Evolutionary conservation across 2,113 vertebrate species (phyloP).

Genomic region (Corapipo altera): DNA sequence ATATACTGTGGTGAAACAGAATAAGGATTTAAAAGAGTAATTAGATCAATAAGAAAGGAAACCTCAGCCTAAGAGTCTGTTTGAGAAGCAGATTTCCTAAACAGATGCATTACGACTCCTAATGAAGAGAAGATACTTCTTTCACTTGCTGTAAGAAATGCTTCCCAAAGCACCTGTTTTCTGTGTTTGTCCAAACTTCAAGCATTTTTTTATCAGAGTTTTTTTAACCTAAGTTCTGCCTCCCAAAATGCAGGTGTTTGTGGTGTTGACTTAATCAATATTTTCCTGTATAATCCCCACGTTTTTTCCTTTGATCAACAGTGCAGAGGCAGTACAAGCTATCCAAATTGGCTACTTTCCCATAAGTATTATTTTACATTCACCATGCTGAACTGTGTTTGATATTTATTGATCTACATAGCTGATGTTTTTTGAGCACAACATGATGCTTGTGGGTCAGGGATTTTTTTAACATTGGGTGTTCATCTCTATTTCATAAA

Average conservation of each 20-base stretch:
- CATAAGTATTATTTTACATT: neutral
- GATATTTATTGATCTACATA: neutral
- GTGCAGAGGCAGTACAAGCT: neutral
- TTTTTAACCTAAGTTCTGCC: neutral
- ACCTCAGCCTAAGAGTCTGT: neutral
- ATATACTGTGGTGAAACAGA: neutral
- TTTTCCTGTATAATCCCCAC: neutral
- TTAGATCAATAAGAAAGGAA: neutral
- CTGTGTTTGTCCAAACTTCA: neutral
- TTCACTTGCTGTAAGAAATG: neutral
- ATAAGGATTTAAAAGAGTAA: neutral
- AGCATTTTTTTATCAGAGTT: neutral
- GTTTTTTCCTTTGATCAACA: neutral
- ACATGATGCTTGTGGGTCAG: neutral
- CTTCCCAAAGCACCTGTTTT: neutral
- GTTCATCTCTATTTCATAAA: neutral
- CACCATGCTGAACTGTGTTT: neutral
- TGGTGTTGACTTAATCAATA: neutral
- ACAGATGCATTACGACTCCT: neutral
- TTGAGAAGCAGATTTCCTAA: constrained; percentile 4
- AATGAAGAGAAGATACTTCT: neutral
- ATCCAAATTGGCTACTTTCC: neutral
- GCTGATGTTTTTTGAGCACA: neutral
- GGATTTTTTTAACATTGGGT: neutral
- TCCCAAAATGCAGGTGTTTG: neutral